Evolutionary conservation across 2,113 vertebrate genomes (phyloP).

Genomic region (Scomber japonicus): DNA sequence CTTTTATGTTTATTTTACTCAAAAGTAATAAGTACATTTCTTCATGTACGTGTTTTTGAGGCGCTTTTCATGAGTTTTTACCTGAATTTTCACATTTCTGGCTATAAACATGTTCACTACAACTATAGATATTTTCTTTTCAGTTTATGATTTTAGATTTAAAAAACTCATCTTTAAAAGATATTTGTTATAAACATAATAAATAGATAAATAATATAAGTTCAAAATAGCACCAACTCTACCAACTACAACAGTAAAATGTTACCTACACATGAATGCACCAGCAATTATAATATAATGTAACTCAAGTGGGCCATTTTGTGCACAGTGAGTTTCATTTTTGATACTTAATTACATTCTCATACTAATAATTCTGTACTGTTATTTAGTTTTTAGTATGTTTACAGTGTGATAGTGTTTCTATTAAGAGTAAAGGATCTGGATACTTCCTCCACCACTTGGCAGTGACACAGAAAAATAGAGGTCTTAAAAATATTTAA

Average conservation of each 20-base stretch:
- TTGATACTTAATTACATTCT: neutral
- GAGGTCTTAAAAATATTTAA: conserved; percentile 20
- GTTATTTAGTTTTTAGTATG: no score
- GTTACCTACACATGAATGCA: neutral
- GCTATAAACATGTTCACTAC: no score
- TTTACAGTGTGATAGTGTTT: no score
- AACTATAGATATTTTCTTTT: neutral
- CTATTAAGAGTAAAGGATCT: neutral
- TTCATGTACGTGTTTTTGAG: neutral
- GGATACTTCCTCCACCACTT: neutral
- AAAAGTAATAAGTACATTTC: no score
- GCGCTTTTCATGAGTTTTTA: no score
- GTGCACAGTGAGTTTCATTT: neutral
- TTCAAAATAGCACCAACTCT: no score
- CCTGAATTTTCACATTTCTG: no score
- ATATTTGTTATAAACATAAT: neutral
- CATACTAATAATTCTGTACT: no score
- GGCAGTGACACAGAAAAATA: neutral
- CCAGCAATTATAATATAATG: neutral
- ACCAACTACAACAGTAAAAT: neutral
- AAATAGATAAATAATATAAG: no score
- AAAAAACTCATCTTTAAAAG: neutral
- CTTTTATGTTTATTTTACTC: conserved; percentile 22
- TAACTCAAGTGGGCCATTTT: neutral
- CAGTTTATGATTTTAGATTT: neutral